Percentiles rank a stretch among this genome's conserved stretches.
Conservation (phyloP, 2,113 vertebrate species). For the Gallinago undulata region DNA sequence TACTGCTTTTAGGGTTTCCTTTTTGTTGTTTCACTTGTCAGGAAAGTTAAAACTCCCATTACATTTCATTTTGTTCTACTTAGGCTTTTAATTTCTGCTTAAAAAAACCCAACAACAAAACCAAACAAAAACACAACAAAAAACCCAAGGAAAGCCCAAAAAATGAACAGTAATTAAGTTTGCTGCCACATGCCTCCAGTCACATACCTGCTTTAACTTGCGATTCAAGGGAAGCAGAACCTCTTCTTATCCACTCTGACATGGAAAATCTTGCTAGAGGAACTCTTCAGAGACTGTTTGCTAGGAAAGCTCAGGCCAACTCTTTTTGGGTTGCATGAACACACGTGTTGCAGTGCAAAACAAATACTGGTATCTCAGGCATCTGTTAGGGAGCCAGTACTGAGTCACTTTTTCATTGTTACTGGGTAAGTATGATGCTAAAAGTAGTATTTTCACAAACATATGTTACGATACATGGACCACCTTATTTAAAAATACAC, state of each 20-base stretch:
- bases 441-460: background rate
- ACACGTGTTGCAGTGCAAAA: background rate
- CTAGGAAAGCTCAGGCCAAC: background rate
- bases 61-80: background rate
- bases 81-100: background rate
- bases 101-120: background rate
- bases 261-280: background rate
- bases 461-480: background rate
- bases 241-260: background rate
- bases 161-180: background rate
- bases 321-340: background rate
- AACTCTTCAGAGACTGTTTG: background rate
- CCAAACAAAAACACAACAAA: background rate
- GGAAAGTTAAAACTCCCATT: background rate
- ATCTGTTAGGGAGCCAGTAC: background rate
- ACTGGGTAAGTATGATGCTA: background rate
- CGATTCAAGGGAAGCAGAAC: background rate
- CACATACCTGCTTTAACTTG: background rate
- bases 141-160: background rate
- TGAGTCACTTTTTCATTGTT: background rate
- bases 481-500: background rate
- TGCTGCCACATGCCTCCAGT: background rate
- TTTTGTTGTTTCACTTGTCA: background rate
- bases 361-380: rapidly evolving
- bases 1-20: background rate